These are phyloP conservation scores for Synaphobranchus kaupii DNA, from an alignment of 2,797 vertebrate genomes.

Conservation along the genomic window DNA sequence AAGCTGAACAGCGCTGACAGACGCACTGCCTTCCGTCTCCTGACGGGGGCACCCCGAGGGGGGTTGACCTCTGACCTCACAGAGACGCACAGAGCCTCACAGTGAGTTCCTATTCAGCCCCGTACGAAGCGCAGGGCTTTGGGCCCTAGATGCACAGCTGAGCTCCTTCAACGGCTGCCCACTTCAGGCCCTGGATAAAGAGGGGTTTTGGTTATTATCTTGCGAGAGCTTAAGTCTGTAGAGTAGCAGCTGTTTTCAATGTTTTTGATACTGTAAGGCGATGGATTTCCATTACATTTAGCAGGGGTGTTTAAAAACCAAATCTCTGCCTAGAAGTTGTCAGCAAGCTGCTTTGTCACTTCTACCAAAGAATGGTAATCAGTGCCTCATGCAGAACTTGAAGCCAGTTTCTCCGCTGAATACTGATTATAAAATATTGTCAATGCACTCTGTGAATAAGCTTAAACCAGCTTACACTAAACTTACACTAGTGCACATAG, in stretches of 20 bases:
- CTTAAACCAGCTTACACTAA: not conserved
- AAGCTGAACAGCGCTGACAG: not conserved
- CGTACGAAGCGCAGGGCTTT: not conserved
- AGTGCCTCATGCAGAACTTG: not conserved
- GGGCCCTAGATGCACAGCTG: not conserved
- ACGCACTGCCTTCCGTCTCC: not conserved
- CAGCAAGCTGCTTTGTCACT: not conserved
- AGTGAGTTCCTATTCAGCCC: not conserved
- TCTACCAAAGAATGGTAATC: not conserved
- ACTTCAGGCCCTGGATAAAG: not conserved
- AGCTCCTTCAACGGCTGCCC: not conserved
- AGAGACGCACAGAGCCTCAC: not conserved
- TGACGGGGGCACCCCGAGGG: not conserved
- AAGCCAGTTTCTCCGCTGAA: not conserved
- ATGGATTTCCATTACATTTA: constrained; percentile 14
- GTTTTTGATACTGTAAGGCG: not conserved
- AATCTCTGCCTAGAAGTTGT: not conserved
- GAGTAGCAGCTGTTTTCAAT: constrained; percentile 1
- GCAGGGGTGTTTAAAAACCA: not conserved
- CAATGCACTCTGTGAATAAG: not conserved
- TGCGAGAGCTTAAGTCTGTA: not conserved
- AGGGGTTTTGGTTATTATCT: not conserved
- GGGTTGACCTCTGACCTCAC: not conserved
- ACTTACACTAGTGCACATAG: not conserved
- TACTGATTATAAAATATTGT: constrained; percentile 2